phyloP scores from a whole-genome alignment of 2,113 vertebrate genomes.

The Odontesthes bonariensis region DNA sequence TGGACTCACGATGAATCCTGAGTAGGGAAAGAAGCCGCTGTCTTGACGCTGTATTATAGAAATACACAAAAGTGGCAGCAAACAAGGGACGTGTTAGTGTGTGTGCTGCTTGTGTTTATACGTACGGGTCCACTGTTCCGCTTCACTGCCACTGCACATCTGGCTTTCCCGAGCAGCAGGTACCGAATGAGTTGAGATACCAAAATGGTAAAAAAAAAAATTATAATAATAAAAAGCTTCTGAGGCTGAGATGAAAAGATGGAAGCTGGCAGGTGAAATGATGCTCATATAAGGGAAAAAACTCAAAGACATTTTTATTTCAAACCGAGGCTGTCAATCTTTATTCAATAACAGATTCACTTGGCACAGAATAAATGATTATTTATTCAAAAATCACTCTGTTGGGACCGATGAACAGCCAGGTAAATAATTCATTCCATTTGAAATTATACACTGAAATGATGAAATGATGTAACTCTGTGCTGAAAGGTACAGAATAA shows the following conservation, averaged over 20 bases:
- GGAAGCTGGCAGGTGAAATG: slow-evolving; percentile 39
- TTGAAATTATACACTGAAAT: slow-evolving; percentile 45
- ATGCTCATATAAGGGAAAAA: slow-evolving; percentile 13
- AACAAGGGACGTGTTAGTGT: slow-evolving; percentile 12
- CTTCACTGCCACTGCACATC: slow-evolving; percentile 39
- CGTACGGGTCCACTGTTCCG: slow-evolving; percentile 22
- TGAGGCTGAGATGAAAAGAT: slow-evolving; percentile 41
- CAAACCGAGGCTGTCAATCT: slow-evolving; percentile 30
- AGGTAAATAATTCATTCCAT: slow-evolving; percentile 44
- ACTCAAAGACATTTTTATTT: slow-evolving; percentile 32
- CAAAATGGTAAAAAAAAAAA: background rate
- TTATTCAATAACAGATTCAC: slow-evolving; percentile 46
- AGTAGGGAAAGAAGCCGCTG: slow-evolving; percentile 40
- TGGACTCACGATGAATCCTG: slow-evolving; percentile 24
- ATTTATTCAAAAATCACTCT: slow-evolving; percentile 39
- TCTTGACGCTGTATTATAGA: slow-evolving; percentile 47
- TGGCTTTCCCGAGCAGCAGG: slow-evolving; percentile 13
- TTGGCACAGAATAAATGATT: slow-evolving; percentile 40
- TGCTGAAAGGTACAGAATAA: background rate
- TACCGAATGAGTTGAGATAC: background rate
- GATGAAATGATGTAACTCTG: slow-evolving; percentile 1
- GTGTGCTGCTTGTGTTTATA: background rate
- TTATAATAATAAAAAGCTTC: background rate
- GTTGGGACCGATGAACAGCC: slow-evolving; percentile 30
- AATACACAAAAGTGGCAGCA: background rate